Percentiles rank a stretch among this genome's conserved stretches.
Conservation (phyloP, 2,888 invertebrate genomes). For the Crioceris asparagi region DNA sequence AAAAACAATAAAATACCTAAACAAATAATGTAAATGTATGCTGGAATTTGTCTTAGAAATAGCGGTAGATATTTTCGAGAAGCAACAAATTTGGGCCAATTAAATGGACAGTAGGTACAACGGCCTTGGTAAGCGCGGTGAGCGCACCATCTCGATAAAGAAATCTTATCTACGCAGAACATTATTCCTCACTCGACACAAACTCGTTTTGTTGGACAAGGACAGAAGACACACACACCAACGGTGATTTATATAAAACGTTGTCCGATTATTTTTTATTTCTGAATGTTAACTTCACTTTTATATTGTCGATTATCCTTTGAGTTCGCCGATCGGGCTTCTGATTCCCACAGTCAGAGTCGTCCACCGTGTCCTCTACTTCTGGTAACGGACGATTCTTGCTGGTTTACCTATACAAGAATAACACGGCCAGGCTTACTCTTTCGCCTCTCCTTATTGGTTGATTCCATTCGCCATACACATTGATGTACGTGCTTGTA, state of each 20-base stretch:
- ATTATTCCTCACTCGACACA: constrained; percentile 26
- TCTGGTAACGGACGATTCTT: constrained; percentile 31
- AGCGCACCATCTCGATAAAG: constrained; percentile 29
- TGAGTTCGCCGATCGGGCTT: constrained; percentile 35
- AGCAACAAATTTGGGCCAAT: constrained; percentile 28
- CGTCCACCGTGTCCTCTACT: no score
- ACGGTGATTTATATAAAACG: constrained; percentile 40
- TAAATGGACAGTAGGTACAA: constrained; percentile 19
- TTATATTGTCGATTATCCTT: constrained; percentile 41
- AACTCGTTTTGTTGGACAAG: constrained; percentile 19
- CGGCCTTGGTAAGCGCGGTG: constrained; percentile 29
- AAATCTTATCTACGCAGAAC: constrained; percentile 25
- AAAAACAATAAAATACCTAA: no score
- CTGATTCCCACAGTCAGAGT: constrained; percentile 37
- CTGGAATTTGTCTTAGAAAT: no score
- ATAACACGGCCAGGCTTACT: neutral
- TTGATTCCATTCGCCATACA: neutral
- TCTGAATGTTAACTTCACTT: constrained; percentile 40
- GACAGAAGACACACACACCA: constrained; percentile 22
- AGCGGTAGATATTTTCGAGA: no score
- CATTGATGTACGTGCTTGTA: neutral
- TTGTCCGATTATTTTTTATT: constrained; percentile 39
- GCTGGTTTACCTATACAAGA: constrained; percentile 1
- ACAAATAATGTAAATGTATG: no score
- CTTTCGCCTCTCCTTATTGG: neutral